phyloP scores from a whole-genome alignment of 2,113 vertebrate species.

The Sander vitreus region DNA sequence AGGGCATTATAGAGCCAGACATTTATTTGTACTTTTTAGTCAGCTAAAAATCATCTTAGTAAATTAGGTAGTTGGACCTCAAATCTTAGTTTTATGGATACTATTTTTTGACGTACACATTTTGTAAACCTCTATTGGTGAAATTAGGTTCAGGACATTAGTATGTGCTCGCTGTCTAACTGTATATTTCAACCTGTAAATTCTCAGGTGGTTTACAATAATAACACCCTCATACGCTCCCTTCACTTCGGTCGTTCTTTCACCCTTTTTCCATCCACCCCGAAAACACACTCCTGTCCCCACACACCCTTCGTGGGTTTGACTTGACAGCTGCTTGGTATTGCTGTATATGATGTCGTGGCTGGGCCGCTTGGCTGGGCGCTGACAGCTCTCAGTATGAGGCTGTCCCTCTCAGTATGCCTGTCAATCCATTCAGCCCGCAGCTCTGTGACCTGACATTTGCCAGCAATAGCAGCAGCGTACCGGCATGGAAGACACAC shows the following conservation, averaged over 20 bases:
- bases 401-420: constrained; percentile 56
- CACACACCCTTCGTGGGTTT: constrained; percentile 32
- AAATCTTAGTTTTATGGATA: not conserved
- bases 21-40: not conserved
- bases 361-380: constrained; percentile 46
- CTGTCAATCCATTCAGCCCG: constrained; percentile 58
- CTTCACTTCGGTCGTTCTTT: constrained; percentile 26
- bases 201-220: constrained; percentile 37
- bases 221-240: constrained; percentile 30
- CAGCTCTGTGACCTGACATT: constrained; percentile 62
- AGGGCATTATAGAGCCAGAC: not conserved
- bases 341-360: constrained; percentile 42
- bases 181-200: not conserved
- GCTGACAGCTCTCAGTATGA: constrained; percentile 69
- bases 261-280: constrained; percentile 9
- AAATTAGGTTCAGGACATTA: not conserved
- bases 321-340: constrained; percentile 65
- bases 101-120: not conserved
- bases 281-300: constrained; percentile 8
- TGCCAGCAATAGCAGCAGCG: constrained; percentile 28
- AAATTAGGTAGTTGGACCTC: not conserved
- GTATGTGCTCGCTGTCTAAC: not conserved
- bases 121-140: not conserved
- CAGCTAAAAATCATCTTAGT: too few species aligned
- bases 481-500: constrained; percentile 3